Base-by-base conservation (phyloP, 2,888 invertebrate genomes). In the Exocentrus adspersus region DNA sequence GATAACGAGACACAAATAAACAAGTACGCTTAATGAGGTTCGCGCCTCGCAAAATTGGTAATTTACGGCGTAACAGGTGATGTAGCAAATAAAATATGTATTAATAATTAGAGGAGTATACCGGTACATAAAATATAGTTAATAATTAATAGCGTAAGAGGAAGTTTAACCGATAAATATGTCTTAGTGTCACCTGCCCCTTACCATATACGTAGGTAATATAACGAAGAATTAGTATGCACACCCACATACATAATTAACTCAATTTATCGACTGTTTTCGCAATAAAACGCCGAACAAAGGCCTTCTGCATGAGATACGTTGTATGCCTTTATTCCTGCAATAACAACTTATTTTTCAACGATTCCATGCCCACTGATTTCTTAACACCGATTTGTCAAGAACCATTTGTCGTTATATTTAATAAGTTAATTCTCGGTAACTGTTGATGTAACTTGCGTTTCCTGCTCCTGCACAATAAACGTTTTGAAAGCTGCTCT, bases 151-250 rank as follows among this genome's bases (percentile, higher is more conserved):
- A 54, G 53, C 56, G 53, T 54, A 52, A 58, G 53, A 63, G 63
- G 63, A 63, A 63, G 63, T 63, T 59, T 37, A 52, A 59, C 43
- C 53, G 53, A 63, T 63, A 63, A 63, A 63, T 54, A 59, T 63
- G 63, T 59, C 58, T 63, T 63, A 63, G 20, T 63, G 59, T 59
- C 59, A 58, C 58, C 59, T 59, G 63, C 46, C 59, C 21, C 41
- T 63, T 42, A 28, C 56, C 32, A 56, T 56, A 54, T 62, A 14
- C 17, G 41, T 50, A 50, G 42, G 42, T 43, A 54, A 54, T 54
- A 54, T 54, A 43, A 54, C 54, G 20, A 53, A 37, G 17, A 43
- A 28, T 43, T 54, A 43, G 43, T 43, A 54, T 54, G 54, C 54
- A 54, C 54, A 24, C 54, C 54, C 54, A 54, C 54, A 54, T 54